Base-by-base conservation (phyloP, 2,797 vertebrate genomes). In the Gobionotothen gibberifrons region DNA sequence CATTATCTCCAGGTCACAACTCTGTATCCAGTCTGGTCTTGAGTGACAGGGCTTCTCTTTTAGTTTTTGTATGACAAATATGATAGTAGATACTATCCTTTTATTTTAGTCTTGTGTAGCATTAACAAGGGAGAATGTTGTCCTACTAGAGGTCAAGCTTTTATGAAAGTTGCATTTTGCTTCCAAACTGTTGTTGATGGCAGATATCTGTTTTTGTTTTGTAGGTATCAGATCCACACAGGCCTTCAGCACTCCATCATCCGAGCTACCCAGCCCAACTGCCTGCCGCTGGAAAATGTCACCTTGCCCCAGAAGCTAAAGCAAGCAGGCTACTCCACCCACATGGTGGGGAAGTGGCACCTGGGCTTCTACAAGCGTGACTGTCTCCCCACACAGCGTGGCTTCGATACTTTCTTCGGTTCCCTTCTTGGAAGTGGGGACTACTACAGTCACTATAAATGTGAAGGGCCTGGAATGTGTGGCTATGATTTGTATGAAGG, bases 271-370 rank as follows among this genome's bases (percentile, higher is more conserved):
- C 98, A 99, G 76, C 96, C 98, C 80, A 99, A 97, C 93, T 99
- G 98, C 85, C 93, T 99, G 49, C 98, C 98, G 44, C 84, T 98
- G 89, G 96, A 99, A 85, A 97, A 97, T 0, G 78, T 95, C 81
- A 99, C 97, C 0, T 94, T 99, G 87, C 98, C 98, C 85, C 96
- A 98, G 92, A 98, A 98, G 89, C 95, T 99, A 48, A 96, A 95
- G 88, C 95, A 96, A 60, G 96, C 93, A 0, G 98, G 98, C 44
- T 99, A 99, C 80, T 93, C 97, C 61, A 99, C 98, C 0, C 97
- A 99, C 82, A 99, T 99, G 98, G 97, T 99, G 78, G 98, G 98
- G 71, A 99, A 99, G 89, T 99, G 98, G 98, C 98, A 99, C 87
- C 89, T 99, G 83, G 98, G 98, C 1, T 99, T 99, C 88, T 99